Evolutionary conservation across 2,797 vertebrate genomes (phyloP).

Genomic region (Lophius americanus): DNA sequence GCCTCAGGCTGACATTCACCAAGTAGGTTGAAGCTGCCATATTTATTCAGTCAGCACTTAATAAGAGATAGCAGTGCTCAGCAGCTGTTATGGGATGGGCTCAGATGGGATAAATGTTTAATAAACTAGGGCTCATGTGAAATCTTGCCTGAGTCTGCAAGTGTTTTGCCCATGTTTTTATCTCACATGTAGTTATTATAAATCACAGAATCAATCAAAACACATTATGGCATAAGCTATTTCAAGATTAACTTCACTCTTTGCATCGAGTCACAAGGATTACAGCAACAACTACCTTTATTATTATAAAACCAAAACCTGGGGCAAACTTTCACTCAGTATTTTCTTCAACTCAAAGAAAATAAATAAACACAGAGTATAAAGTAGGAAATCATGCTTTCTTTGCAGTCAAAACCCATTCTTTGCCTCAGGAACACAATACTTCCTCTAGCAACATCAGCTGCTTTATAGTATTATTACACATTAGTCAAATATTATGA

Average conservation of each 20-base stretch:
- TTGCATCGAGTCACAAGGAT: too few species aligned
- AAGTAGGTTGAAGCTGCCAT: slow-evolving; percentile 31
- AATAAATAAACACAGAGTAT: too few species aligned
- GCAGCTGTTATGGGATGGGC: slow-evolving; percentile 28
- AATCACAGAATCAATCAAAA: slow-evolving; percentile 22
- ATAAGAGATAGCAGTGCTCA: slow-evolving; percentile 10
- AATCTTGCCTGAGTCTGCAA: slow-evolving; percentile 20
- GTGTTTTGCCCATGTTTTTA: slow-evolving; percentile 5
- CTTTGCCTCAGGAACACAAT: too few species aligned
- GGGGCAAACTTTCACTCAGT: too few species aligned
- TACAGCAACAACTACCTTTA: too few species aligned
- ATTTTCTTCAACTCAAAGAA: too few species aligned
- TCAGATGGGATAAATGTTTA: slow-evolving; percentile 40
- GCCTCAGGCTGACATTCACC: slow-evolving; percentile 7
- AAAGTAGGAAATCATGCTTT: too few species aligned
- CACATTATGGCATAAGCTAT: background rate
- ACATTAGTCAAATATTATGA: too few species aligned
- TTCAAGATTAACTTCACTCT: background rate
- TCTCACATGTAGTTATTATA: slow-evolving; percentile 30
- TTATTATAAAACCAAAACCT: too few species aligned
- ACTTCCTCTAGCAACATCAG: too few species aligned
- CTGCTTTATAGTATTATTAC: too few species aligned
- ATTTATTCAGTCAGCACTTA: slow-evolving; percentile 46
- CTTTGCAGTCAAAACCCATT: too few species aligned
- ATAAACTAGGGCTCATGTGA: slow-evolving; percentile 39